A percentile compares a stretch with the other conserved stretches of the same genome.
Conservation (phyloP, 2,888 invertebrate species). For the Automeris io region DNA sequence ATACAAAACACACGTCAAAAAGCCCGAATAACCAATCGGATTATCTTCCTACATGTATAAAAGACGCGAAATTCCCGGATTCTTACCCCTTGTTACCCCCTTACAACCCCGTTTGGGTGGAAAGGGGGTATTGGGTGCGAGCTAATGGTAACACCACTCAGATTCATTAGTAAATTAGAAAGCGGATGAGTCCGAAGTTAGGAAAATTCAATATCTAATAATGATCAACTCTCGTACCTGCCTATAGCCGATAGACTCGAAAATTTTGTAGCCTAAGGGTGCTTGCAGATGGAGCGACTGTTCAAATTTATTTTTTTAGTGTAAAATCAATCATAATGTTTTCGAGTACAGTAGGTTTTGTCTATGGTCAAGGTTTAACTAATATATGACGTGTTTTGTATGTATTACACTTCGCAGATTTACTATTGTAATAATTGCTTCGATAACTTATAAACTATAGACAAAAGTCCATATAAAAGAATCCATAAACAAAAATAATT, state of each 20-base stretch:
- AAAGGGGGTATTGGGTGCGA: conserved; percentile 30
- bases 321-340: background rate
- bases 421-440: no score
- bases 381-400: no score
- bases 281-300: background rate
- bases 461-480: no score
- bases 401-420: no score
- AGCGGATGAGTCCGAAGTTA: conserved; percentile 77
- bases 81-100: conserved; percentile 72
- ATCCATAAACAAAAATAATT: no score
- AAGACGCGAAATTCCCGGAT: conserved; percentile 69
- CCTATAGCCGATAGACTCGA: conserved; percentile 39
- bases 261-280: background rate
- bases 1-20: conserved; percentile 63
- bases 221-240: conserved; percentile 69
- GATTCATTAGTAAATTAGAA: conserved; percentile 79
- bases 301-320: no score
- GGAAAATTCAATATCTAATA: conserved; percentile 78
- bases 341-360: background rate
- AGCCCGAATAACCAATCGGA: conserved; percentile 71
- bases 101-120: conserved; percentile 27
- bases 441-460: no score
- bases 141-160: conserved; percentile 73
- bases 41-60: conserved; percentile 74
- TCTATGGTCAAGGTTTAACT: no score